A percentile compares a stretch with the other conserved stretches of the same genome.
These are phyloP conservation scores for Eurytoma adleriae DNA, from an alignment of 2,888 invertebrate species.

Conservation along the genomic window DNA sequence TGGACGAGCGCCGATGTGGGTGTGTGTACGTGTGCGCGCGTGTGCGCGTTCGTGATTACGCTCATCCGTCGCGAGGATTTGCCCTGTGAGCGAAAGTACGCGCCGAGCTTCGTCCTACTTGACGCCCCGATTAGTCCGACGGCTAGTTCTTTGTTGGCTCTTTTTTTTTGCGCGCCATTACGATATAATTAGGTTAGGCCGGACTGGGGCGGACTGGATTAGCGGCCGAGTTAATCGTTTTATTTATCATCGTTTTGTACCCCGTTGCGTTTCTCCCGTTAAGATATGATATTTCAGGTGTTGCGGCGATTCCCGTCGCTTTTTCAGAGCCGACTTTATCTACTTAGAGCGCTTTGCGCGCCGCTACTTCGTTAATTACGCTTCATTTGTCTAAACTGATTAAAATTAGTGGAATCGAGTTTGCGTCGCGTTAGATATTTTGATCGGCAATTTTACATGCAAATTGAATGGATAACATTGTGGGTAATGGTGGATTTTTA, in stretches of 20 bases:
- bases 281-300: too few relatives aligned
- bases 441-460: too few relatives aligned
- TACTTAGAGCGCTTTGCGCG: too few relatives aligned
- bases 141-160: neutral
- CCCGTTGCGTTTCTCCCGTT: too few relatives aligned
- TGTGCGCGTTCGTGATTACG: neutral
- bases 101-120: slow-evolving; percentile 25
- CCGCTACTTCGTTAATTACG: too few relatives aligned
- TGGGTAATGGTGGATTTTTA: too few relatives aligned
- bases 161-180: neutral
- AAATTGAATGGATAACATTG: too few relatives aligned
- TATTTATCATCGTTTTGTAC: too few relatives aligned
- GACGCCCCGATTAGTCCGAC: slow-evolving; percentile 20
- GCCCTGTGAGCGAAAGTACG: neutral
- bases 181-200: slow-evolving; percentile 33
- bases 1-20: neutral
- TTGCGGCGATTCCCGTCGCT: too few relatives aligned
- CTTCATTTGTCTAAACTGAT: neutral
- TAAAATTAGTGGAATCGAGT: neutral
- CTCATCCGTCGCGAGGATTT: neutral
- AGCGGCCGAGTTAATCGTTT: slow-evolving; percentile 13
- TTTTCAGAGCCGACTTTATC: too few relatives aligned
- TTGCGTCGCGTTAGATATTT: too few relatives aligned
- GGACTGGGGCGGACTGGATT: neutral
- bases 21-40: neutral